Percentiles rank a stretch among this genome's conserved stretches.
These are phyloP conservation scores for Yponomeuta evonymella DNA, from an alignment of 2,888 invertebrate genomes.

Conservation along the genomic window DNA sequence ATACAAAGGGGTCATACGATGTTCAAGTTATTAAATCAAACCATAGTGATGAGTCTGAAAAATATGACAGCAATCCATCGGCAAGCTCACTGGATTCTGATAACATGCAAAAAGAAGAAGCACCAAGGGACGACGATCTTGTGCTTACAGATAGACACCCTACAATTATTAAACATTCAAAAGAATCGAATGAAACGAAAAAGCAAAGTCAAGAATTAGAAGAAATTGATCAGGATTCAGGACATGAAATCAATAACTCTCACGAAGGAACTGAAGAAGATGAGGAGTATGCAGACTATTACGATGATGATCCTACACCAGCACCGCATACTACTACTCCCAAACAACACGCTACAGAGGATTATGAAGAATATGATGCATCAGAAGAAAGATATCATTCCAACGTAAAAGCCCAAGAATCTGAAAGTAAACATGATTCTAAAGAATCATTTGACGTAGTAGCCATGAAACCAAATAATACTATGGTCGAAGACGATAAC, in stretches of 20 bases:
- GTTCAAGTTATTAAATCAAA: constrained; percentile 74
- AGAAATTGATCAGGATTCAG: constrained; percentile 24
- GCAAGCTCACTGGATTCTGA: constrained; percentile 61
- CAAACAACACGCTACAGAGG: constrained; percentile 50
- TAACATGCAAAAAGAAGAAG: constrained; percentile 42
- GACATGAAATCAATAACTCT: constrained; percentile 36
- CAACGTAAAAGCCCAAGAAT: no score
- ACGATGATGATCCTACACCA: constrained; percentile 54
- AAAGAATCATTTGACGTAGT: constrained; percentile 70
- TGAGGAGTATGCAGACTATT: constrained; percentile 58
- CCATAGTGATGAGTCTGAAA: constrained; percentile 35
- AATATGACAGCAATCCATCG: constrained; percentile 60
- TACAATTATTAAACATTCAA: not conserved
- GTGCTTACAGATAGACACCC: constrained; percentile 22
- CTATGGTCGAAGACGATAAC: constrained; percentile 74
- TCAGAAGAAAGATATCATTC: constrained; percentile 50
- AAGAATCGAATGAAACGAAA: constrained; percentile 27
- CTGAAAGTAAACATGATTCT: constrained; percentile 32
- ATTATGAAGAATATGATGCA: constrained; percentile 64
- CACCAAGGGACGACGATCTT: constrained; percentile 15
- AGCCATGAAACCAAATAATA: constrained; percentile 72
- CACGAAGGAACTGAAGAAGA: constrained; percentile 42
- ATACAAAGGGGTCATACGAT: constrained; percentile 63
- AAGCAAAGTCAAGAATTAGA: constrained; percentile 21
- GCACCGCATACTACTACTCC: constrained; percentile 44